Conservation (phyloP, 2,888 invertebrate genomes). For the Eristalis intricaria region DNA sequence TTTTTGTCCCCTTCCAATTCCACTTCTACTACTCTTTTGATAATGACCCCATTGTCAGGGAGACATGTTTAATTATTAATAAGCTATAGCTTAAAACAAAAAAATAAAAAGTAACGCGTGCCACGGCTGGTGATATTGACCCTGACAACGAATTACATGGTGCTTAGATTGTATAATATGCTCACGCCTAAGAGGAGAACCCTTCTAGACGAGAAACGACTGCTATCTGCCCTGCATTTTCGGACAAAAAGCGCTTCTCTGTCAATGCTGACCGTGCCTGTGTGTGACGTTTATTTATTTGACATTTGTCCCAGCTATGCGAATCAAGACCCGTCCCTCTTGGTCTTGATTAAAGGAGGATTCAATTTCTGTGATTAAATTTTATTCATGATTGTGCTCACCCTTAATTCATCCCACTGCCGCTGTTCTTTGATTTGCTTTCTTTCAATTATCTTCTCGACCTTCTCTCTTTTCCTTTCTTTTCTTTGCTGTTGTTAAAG, state of each 20-base stretch:
- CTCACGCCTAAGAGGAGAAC: neutral
- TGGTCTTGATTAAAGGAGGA: neutral
- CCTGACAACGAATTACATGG: slow-evolving; percentile 3
- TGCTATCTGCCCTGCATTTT: neutral
- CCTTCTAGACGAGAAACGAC: neutral
- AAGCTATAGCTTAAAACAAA: neutral
- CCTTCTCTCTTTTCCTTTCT: slow-evolving; percentile 4
- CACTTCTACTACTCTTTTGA: neutral
- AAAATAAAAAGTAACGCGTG: neutral
- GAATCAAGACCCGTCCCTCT: slow-evolving; percentile 1
- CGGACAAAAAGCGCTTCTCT: neutral
- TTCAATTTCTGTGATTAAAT: slow-evolving; percentile 37
- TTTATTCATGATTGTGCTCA: slow-evolving; percentile 38
- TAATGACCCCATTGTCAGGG: slow-evolving; percentile 36
- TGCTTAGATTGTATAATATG: neutral
- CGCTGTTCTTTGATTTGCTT: slow-evolving; percentile 8
- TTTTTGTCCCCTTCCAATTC: neutral
- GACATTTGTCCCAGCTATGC: slow-evolving; percentile 44
- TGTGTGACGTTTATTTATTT: slow-evolving; percentile 24
- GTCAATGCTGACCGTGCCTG: neutral
- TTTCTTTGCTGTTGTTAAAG: neutral
- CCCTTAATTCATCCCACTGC: slow-evolving; percentile 59
- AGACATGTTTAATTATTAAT: slow-evolving; percentile 30
- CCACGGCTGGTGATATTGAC: slow-evolving; percentile 28
- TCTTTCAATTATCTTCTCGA: neutral